A percentile compares a stretch with the other conserved stretches of the same genome.
Conservation (phyloP, 2,888 invertebrate genomes). For the Aromia moschata region DNA sequence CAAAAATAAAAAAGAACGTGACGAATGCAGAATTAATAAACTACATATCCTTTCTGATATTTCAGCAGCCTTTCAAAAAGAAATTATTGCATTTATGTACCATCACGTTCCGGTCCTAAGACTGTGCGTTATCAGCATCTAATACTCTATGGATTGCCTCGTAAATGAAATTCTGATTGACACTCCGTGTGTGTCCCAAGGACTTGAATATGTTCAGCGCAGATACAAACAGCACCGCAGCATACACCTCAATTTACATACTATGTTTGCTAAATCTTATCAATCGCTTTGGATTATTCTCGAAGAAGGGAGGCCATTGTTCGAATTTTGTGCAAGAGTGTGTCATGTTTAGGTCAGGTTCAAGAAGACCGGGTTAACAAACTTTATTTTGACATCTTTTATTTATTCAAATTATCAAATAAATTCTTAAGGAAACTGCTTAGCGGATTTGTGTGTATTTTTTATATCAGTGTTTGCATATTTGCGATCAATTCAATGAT, state of each 20-base stretch:
- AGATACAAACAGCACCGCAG: slow-evolving; percentile 18
- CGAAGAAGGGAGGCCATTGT: slow-evolving; percentile 9
- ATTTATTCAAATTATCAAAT: slow-evolving; percentile 23
- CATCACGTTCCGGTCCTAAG: neutral
- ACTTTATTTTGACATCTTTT: slow-evolving; percentile 22
- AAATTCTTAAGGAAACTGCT: slow-evolving; percentile 20
- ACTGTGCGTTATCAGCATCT: slow-evolving; percentile 14
- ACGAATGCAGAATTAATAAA: no score
- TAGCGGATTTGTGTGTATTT: slow-evolving; percentile 18
- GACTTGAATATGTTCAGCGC: neutral
- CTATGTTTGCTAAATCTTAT: slow-evolving; percentile 12
- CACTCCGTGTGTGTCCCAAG: slow-evolving; percentile 13
- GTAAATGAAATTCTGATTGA: slow-evolving; percentile 10
- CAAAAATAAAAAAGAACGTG: no score
- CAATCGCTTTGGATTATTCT: slow-evolving; percentile 1
- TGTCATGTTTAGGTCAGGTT: slow-evolving; percentile 37
- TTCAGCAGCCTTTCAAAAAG: neutral
- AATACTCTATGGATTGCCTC: neutral
- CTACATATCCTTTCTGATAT: no score
- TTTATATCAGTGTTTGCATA: slow-evolving; percentile 25
- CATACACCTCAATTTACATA: slow-evolving; percentile 22
- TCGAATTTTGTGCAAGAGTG: slow-evolving; percentile 9
- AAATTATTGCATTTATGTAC: neutral
- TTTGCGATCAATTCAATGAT: slow-evolving; percentile 21
- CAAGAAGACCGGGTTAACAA: slow-evolving; percentile 27